Base-by-base conservation (phyloP, 2,888 invertebrate genomes). In the Schizaphis graminum region DNA sequence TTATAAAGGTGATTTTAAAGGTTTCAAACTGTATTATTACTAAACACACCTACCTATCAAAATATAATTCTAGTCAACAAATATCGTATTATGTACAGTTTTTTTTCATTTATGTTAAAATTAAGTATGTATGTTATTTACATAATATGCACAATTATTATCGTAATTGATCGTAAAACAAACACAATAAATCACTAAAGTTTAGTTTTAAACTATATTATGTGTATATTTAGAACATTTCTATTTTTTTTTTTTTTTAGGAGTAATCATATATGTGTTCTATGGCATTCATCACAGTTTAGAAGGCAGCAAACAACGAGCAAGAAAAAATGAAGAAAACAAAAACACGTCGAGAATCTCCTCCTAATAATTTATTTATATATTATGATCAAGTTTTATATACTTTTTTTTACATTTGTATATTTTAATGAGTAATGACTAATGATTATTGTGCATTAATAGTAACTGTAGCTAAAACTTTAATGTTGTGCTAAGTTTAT, bases 211-310 rank as follows among this genome's bases (percentile, higher is more conserved):
- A 77, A 8, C 77, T 77, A 7, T 77, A 77, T 21, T 77, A 35
- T 21, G 0, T 77, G 21, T 77, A 24, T 35, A 21, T 35, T 77
- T n/a, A 44, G 5, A 49, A 47, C 49, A 47, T 87, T 87, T 28
- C 4, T 28, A 28, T 87, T 47, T 49, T 44, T 44, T 41, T 49
- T 44, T 44, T 41, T 89, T 41, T 26, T 16, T n/a, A 67, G 90
- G 90, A 11, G 8, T 91, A 35, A 77, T 91, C n/a, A 35, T 91
- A 77, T 99, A 99, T 96, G 98, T 99, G 96, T 96, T 96, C 95
- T 99, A 99, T 95, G 98, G 99, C 89, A 97, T 99, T 94, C 96
- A 96, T 85, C 96, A 98, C 95, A 98, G 98, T 94, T 96, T 96
- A 0, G 97, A 98, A 95, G 96, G 97, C 1, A 84, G 77, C 0